phyloP scores from a whole-genome alignment of 1,140 invertebrate genomes.

The Neotoxoptera formosana region DNA sequence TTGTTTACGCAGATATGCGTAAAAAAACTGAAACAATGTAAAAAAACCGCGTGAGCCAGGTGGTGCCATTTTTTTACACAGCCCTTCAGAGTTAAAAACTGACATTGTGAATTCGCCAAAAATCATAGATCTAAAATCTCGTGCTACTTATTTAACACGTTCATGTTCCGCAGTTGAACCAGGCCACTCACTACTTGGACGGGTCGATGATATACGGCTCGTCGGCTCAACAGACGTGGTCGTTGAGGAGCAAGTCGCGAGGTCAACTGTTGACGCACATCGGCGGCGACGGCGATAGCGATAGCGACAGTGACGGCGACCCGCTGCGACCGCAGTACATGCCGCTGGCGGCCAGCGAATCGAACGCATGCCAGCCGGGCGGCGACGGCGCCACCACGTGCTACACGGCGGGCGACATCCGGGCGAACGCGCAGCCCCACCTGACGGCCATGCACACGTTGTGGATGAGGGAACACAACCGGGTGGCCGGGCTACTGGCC shows the following conservation, averaged over 20 bases:
- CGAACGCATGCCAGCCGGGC: conserved; percentile 62
- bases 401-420: conserved; percentile 68
- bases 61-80: too few species aligned
- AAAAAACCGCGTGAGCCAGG: not conserved
- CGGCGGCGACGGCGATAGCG: conserved; percentile 52
- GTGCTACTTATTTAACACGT: not conserved
- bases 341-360: not conserved
- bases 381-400: conserved; percentile 64
- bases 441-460: conserved; percentile 82
- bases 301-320: not conserved
- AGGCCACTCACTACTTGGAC: conserved; percentile 78
- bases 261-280: conserved; percentile 67
- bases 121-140: not conserved
- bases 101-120: not conserved
- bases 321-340: not conserved
- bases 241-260: conserved; percentile 67
- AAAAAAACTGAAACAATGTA: too few species aligned
- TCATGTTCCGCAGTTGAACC: conserved; percentile 72
- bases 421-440: conserved; percentile 82
- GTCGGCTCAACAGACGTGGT: conserved; percentile 66
- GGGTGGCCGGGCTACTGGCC: conserved; percentile 73
- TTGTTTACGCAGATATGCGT: too few species aligned
- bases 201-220: conserved; percentile 77
- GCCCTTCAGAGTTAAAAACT: too few species aligned
- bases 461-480: conserved; percentile 90